phyloP scores from a whole-genome alignment of 1,140 invertebrate genomes.

The Monochamus saltuarius region DNA sequence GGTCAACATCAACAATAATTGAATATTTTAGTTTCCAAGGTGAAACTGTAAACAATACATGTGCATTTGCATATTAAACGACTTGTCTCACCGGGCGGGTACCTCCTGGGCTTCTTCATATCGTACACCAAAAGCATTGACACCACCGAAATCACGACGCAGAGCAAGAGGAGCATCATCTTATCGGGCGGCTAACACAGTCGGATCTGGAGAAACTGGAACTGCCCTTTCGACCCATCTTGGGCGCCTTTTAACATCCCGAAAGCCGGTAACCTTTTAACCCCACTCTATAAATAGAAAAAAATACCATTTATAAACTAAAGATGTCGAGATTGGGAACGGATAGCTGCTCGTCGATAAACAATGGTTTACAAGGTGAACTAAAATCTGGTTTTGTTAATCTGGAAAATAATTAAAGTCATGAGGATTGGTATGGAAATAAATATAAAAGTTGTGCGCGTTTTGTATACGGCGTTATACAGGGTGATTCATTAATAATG shows the following conservation, averaged over 20 bases:
- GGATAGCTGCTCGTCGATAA: too few relatives aligned
- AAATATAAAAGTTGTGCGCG: too few relatives aligned
- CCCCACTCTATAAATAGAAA: slow-evolving; percentile 6
- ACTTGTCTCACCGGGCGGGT: slow-evolving; percentile 29
- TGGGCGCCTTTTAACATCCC: not conserved
- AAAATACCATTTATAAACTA: not conserved
- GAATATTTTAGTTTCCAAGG: not conserved
- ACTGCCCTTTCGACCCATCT: slow-evolving; percentile 16
- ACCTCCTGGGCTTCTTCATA: slow-evolving; percentile 27
- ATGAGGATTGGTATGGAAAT: too few relatives aligned
- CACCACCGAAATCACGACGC: slow-evolving; percentile 5
- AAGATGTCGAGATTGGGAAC: too few relatives aligned
- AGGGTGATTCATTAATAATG: too few relatives aligned
- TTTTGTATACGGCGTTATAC: too few relatives aligned
- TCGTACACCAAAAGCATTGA: slow-evolving; percentile 17
- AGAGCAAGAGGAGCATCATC: slow-evolving; percentile 21
- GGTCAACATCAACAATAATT: not conserved
- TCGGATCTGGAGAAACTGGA: too few relatives aligned
- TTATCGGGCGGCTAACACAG: not conserved
- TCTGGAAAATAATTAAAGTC: too few relatives aligned
- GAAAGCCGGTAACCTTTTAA: not conserved
- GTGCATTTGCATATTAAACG: not conserved
- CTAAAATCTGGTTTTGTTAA: too few relatives aligned
- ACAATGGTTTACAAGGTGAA: too few relatives aligned
- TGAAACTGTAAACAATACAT: not conserved